Conservation (phyloP, 1,140 invertebrate genomes). For the Saccostrea glomerata region DNA sequence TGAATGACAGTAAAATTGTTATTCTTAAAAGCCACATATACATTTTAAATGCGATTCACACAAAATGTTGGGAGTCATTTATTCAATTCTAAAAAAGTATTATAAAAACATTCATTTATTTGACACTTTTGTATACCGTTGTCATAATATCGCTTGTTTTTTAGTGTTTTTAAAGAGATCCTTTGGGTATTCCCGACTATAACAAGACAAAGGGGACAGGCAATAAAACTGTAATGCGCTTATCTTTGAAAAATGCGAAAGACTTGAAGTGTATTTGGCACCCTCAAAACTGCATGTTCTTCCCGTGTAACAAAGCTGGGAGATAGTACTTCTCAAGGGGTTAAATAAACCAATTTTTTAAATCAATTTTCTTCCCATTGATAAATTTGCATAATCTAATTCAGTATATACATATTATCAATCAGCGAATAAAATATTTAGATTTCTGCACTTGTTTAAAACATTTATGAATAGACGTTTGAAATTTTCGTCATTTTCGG, state of each 20-base stretch:
- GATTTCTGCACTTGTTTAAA: too few species aligned
- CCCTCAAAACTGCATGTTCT: neutral
- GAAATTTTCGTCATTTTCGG: too few species aligned
- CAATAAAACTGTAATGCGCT: neutral
- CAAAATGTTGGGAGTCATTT: neutral
- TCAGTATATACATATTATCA: too few species aligned
- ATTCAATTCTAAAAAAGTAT: neutral
- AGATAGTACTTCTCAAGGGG: neutral
- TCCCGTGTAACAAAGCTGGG: neutral
- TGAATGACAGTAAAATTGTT: neutral
- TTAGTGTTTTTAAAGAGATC: neutral
- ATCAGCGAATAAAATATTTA: too few species aligned
- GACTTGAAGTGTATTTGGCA: neutral
- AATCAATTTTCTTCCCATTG: neutral
- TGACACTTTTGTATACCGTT: neutral
- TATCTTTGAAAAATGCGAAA: neutral
- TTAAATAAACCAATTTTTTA: neutral
- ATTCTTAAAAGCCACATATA: neutral
- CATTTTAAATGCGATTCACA: neutral
- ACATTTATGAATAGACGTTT: too few species aligned
- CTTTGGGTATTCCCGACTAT: neutral
- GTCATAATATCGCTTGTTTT: conserved; percentile 13
- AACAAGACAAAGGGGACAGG: neutral
- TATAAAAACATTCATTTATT: conserved; percentile 20
- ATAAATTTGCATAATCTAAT: too few species aligned